These are phyloP conservation scores for Hafferia zeledoni DNA, from an alignment of 2,797 vertebrate genomes.

Conservation along the genomic window DNA sequence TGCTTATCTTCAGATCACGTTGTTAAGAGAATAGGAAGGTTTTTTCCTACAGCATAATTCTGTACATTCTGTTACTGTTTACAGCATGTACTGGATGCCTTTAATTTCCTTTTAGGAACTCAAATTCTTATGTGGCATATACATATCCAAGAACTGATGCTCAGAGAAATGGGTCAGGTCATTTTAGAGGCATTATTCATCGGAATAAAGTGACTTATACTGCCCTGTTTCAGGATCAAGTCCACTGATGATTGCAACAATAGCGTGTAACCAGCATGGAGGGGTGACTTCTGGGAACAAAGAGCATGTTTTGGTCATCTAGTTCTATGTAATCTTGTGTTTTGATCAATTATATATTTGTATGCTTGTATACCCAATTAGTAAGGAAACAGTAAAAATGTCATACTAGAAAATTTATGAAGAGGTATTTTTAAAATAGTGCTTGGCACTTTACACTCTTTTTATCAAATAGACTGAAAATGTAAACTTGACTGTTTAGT, in stretches of 20 bases:
- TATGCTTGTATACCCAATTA: background rate
- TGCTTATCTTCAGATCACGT: background rate
- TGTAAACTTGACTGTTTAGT: background rate
- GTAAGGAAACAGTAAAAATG: background rate
- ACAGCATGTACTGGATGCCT: background rate
- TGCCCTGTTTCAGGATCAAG: background rate
- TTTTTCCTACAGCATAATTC: background rate
- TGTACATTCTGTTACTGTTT: background rate
- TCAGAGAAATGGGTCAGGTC: background rate
- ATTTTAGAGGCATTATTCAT: background rate
- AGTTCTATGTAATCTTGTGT: fast-evolving
- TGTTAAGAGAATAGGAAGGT: background rate
- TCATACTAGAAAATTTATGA: background rate
- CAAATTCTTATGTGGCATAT: background rate
- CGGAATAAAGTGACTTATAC: background rate
- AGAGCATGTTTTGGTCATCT: background rate
- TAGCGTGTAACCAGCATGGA: background rate
- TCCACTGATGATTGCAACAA: background rate
- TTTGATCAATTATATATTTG: background rate
- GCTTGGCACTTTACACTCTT: background rate
- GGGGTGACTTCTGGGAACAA: background rate
- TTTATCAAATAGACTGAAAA: background rate
- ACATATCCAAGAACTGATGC: fast-evolving
- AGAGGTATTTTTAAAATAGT: background rate
- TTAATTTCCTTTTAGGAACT: background rate